Conservation (phyloP, 2,113 vertebrate genomes). For the Rousettus leschenaultii region DNA sequence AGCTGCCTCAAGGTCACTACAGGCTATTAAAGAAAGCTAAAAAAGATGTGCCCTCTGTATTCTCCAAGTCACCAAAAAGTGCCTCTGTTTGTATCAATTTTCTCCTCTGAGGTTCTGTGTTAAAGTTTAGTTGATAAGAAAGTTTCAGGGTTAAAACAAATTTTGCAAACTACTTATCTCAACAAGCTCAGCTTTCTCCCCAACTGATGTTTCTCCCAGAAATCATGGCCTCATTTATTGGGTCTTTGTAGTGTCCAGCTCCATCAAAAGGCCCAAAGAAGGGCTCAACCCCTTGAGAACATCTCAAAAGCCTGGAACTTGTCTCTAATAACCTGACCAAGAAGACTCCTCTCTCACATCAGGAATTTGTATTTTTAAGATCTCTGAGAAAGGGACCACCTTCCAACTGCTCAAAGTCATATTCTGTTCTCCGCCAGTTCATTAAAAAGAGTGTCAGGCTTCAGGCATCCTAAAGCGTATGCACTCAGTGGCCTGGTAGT, state of each 20-base stretch:
- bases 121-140: neutral
- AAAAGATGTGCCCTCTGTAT: neutral
- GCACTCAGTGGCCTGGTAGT: neutral
- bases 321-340: neutral
- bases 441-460: neutral
- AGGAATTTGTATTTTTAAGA: neutral
- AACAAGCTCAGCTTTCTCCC: neutral
- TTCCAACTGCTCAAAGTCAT: neutral
- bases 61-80: neutral
- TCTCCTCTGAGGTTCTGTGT: neutral
- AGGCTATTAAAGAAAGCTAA: neutral
- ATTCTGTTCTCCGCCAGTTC: neutral
- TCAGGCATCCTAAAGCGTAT: neutral
- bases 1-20: neutral
- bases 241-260: neutral
- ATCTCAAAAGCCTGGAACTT: neutral
- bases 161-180: neutral
- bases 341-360: neutral
- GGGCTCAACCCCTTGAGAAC: neutral
- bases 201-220: neutral
- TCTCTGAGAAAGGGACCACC: no score
- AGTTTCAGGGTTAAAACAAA: neutral
- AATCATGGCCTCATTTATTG: neutral
- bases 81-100: neutral
- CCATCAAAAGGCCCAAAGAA: neutral